Evolutionary conservation across 2,888 invertebrate species (phyloP), one percentile per base, ranked within the genome.

Genomic region (Linnaemya vulpina): DNA sequence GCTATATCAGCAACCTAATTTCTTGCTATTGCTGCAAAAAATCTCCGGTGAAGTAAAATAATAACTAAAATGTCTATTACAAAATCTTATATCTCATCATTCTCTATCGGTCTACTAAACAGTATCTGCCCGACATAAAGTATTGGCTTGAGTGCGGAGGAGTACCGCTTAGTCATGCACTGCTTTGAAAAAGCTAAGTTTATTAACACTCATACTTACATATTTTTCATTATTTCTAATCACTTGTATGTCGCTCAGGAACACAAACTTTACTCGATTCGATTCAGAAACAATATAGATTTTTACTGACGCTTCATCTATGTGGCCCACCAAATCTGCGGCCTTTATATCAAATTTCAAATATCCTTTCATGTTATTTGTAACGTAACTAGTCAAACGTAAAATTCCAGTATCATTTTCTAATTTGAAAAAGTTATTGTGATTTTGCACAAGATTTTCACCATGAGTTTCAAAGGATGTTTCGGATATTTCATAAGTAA

Each of bases 341-440:
- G 94, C 95, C 0, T 90, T 86, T 11, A 94, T 93, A 49, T 93
- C 87, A 87, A 95, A 95, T 87, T 93, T 93, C 88, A 95, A 94
- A 92, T 93, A 94, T 80, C 95, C 95, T 17, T 87, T 84, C 86
- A 86, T 86, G 9, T 63, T 46, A 58, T 82, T 87, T 10, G 76
- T 79, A 0, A 88, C 73, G 68, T 87, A 85, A n/a, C 83, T 38
- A 17, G 62, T 84, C 35, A 88, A 49, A 0, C 88, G 90, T 20
- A 95, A 89, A 20, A 92, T 90, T 8, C 95, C 95, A 0, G 92
- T 92, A 8, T 87, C 82, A 0, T 87, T 51, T 88, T 94, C 86
- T 30, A 94, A 87, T 0, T 83, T 51, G 87, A 95, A 94, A 1
- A 94, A 93, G 0, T 89, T 88, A 4, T 91, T 87, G 49, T 89